These are phyloP conservation scores for Nephrotoma flavescens DNA, from an alignment of 2,888 invertebrate species.

Conservation along the genomic window DNA sequence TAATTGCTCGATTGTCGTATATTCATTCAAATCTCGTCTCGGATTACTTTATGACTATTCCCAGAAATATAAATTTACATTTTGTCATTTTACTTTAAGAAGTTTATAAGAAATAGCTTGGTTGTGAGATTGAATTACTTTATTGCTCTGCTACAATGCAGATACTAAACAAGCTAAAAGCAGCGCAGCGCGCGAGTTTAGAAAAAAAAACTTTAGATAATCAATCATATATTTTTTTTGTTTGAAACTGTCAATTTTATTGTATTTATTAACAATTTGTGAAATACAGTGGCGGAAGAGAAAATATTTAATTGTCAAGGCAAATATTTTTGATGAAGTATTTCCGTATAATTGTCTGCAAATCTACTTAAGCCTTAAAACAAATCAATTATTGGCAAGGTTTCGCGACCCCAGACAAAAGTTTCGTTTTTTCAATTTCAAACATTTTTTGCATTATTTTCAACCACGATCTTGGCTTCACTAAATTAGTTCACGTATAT, in stretches of 20 bases:
- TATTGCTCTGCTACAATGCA: not conserved
- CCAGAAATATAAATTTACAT: not conserved
- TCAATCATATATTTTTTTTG: not conserved
- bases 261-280: not conserved
- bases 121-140: not conserved
- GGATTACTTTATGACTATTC: not conserved
- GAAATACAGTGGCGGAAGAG: not conserved
- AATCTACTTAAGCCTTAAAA: too few species aligned
- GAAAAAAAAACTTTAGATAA: not conserved
- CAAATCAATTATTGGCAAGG: too few species aligned
- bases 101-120: not conserved
- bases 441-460: too few species aligned
- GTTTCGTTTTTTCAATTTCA: too few species aligned
- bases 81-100: not conserved
- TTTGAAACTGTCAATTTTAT: not conserved
- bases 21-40: not conserved
- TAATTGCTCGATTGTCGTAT: not conserved
- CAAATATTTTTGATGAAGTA: too few species aligned
- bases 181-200: not conserved
- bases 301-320: not conserved
- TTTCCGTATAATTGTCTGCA: too few species aligned
- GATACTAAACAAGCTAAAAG: not conserved
- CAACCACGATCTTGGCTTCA: too few species aligned
- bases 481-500: too few species aligned
- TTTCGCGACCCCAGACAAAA: too few species aligned